Evolutionary conservation across 2,888 invertebrate genomes (phyloP).

Genomic region (Andrena marginata): DNA sequence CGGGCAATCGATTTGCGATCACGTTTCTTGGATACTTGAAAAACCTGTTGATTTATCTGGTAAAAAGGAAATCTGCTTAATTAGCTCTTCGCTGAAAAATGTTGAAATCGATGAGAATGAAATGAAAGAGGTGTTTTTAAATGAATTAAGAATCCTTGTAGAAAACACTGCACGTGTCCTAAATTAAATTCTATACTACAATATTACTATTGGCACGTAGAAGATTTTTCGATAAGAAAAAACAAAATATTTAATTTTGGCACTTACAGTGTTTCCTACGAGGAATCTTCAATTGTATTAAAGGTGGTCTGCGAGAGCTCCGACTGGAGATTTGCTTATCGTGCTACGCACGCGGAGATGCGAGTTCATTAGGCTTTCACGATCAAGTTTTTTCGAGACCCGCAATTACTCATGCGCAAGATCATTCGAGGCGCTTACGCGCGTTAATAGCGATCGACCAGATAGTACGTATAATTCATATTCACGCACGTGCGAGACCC

Average conservation of each 20-base stretch:
- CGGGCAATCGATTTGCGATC: slow-evolving; percentile 14
- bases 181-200: no score
- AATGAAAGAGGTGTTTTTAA: background rate
- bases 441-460: slow-evolving; percentile 75
- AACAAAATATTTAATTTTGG: no score
- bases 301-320: background rate
- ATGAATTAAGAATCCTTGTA: background rate
- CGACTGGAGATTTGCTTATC: background rate
- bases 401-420: slow-evolving; percentile 48
- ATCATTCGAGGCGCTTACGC: slow-evolving; percentile 42
- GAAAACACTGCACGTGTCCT: background rate
- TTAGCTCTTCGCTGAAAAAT: background rate
- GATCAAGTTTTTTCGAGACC: slow-evolving; percentile 35
- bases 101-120: background rate
- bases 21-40: background rate
- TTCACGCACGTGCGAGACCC: slow-evolving; percentile 70
- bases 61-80: slow-evolving; percentile 20
- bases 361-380: background rate
- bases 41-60: slow-evolving; percentile 14
- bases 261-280: background rate
- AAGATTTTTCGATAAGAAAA: no score
- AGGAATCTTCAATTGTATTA: background rate
- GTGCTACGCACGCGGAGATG: background rate
- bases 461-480: slow-evolving; percentile 78
- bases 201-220: no score